phyloP scores from a whole-genome alignment of 2,797 vertebrate species.

The Adelosebastes latens region DNA sequence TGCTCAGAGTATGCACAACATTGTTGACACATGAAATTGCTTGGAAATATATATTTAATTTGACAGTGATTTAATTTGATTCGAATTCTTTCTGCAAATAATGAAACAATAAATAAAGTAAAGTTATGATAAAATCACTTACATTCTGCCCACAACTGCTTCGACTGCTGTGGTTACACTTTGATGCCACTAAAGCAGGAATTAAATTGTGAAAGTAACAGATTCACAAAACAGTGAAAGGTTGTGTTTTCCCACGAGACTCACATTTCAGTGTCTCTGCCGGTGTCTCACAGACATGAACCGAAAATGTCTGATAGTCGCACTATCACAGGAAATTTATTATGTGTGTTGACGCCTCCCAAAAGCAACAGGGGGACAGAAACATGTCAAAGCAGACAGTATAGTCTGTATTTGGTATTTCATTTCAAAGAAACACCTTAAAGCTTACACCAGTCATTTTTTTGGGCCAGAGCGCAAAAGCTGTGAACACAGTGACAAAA shows the following conservation, averaged over 20 bases:
- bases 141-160: not conserved
- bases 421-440: not conserved
- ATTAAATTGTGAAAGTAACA: not conserved
- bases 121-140: not conserved
- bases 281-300: not conserved
- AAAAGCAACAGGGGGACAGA: not conserved
- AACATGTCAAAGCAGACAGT: not conserved
- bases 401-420: not conserved
- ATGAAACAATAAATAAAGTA: not conserved
- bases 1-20: not conserved
- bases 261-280: not conserved
- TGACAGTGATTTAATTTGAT: not conserved
- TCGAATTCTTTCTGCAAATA: not conserved
- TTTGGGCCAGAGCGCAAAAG: not conserved
- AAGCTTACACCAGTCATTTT: not conserved
- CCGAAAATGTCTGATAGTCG: not conserved
- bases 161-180: not conserved
- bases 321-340: not conserved
- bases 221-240: not conserved
- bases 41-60: no score
- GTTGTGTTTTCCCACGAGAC: not conserved
- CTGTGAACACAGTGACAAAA: not conserved
- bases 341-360: not conserved
- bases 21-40: no score
- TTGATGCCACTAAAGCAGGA: not conserved